Percentiles rank a stretch among this genome's conserved stretches.
Evolutionary conservation across 2,113 vertebrate genomes (phyloP).

Genomic region (Albula glossodonta): DNA sequence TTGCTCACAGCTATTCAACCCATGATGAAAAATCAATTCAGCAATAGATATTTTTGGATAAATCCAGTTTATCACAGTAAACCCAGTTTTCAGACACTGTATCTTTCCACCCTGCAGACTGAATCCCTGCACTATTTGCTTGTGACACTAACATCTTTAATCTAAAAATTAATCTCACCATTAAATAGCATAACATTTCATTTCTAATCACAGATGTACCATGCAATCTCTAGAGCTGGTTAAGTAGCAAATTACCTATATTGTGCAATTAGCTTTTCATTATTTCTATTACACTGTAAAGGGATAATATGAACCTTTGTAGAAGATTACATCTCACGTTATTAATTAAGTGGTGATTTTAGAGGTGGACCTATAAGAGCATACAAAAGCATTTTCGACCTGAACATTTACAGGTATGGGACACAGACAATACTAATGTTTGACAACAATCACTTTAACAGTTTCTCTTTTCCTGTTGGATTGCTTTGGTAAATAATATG

Average conservation of each 20-base stretch:
- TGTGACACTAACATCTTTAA: not conserved
- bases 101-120: not conserved
- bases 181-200: not conserved
- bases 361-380: not conserved
- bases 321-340: not conserved
- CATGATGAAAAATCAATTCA: not conserved
- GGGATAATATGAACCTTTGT: not conserved
- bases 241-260: constrained; percentile 1
- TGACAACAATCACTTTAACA: too few species aligned
- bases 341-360: not conserved
- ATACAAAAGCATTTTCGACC: not conserved
- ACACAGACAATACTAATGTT: too few species aligned
- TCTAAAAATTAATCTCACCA: not conserved
- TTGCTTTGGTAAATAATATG: too few species aligned
- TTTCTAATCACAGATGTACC: not conserved
- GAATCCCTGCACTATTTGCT: not conserved
- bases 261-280: not conserved
- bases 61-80: not conserved
- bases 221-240: not conserved
- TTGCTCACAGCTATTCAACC: not conserved
- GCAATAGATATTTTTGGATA: not conserved
- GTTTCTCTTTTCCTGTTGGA: too few species aligned
- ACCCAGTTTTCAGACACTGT: not conserved
- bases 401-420: too few species aligned
- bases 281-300: not conserved